These are phyloP conservation scores for Oxyura jamaicensis DNA, from an alignment of 2,113 vertebrate genomes.

Conservation along the genomic window DNA sequence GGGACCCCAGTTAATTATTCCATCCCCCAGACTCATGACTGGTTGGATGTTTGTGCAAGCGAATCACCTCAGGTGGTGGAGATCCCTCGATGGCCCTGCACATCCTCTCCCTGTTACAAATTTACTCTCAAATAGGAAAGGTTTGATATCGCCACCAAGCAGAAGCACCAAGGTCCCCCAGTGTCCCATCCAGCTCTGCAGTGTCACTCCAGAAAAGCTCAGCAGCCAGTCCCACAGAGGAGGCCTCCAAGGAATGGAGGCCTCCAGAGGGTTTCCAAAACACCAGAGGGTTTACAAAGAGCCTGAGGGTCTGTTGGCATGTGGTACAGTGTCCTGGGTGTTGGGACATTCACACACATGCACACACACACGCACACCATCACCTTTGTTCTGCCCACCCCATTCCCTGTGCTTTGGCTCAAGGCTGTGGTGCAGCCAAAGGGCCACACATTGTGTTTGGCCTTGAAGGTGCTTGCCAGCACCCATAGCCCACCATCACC, in stretches of 20 bases:
- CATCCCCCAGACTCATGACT: not conserved
- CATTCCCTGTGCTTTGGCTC: not conserved
- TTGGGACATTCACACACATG: fast-evolving
- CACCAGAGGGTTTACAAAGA: not conserved
- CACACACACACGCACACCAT: too few species aligned
- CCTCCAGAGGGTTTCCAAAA: not conserved
- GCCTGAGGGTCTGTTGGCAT: fast-evolving
- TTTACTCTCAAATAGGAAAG: fast-evolving
- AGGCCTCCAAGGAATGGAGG: not conserved
- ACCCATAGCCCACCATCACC: fast-evolving
- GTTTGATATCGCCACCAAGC: fast-evolving
- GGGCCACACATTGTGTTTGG: fast-evolving
- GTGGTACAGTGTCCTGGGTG: not conserved
- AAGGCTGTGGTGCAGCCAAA: not conserved
- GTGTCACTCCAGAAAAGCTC: not conserved
- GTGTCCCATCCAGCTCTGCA: fast-evolving
- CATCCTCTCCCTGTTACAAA: not conserved
- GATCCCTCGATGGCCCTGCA: fast-evolving
- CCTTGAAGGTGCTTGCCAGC: not conserved
- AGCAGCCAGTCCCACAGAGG: not conserved
- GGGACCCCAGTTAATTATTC: not conserved
- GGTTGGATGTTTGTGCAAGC: fast-evolving
- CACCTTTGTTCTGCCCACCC: not conserved
- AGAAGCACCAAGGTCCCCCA: not conserved
- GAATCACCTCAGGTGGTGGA: not conserved